Conservation (phyloP, 1,140 invertebrate species). For the Acromyrmex charruanus region DNA sequence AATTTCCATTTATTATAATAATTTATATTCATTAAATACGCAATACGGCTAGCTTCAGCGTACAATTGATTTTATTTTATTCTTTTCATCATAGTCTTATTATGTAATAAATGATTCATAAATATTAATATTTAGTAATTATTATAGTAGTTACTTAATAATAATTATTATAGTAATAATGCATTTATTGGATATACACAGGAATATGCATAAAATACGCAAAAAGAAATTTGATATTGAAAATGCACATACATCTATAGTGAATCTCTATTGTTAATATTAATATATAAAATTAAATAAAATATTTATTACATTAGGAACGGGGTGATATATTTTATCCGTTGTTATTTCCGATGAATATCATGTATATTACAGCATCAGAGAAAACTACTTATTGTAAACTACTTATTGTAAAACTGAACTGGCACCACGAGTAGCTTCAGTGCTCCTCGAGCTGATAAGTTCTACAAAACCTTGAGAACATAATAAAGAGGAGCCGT, state of each 20-base stretch:
- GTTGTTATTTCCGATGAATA: background rate
- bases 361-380: background rate
- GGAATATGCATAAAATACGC: background rate
- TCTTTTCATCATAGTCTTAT: background rate
- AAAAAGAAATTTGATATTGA: background rate
- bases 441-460: background rate
- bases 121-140: constrained; percentile 12
- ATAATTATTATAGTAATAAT: background rate
- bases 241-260: background rate
- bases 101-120: constrained; percentile 5
- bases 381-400: background rate
- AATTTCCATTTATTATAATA: constrained; percentile 9
- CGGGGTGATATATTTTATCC: constrained; percentile 20
- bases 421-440: constrained; percentile 45
- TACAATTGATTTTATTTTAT: constrained; percentile 3
- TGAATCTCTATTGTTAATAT: background rate
- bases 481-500: background rate
- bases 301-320: constrained; percentile 38
- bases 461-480: background rate
- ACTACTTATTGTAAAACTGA: background rate
- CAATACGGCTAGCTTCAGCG: background rate
- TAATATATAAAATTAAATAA: background rate
- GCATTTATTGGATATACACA: background rate
- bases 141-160: background rate
- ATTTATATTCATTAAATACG: constrained; percentile 23